Evolutionary conservation across 2,797 vertebrate species (phyloP).

Genomic region (Phrynocephalus guinanensis): DNA sequence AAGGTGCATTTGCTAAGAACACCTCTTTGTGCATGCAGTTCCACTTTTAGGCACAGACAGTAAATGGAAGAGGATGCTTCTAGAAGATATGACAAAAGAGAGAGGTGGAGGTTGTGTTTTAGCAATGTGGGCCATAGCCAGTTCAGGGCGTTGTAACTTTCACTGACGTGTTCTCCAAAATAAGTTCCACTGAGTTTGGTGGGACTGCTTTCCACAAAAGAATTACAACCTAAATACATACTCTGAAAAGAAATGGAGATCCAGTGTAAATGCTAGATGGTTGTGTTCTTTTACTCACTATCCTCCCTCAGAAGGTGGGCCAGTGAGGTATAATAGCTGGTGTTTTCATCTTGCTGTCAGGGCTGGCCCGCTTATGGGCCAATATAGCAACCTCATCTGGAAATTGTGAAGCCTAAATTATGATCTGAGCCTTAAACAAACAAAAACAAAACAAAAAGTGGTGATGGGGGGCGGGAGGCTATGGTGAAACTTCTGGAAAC

Average conservation of each 20-base stretch:
- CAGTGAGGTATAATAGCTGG: not conserved
- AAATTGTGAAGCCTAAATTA: not conserved
- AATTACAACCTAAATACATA: not conserved
- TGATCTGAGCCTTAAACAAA: not conserved
- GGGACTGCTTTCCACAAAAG: not conserved
- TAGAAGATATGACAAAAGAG: not conserved
- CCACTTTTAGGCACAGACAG: not conserved
- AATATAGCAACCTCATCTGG: not conserved
- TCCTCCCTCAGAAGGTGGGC: not conserved
- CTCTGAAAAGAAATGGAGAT: not conserved
- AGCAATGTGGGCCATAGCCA: not conserved
- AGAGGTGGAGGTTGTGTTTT: not conserved
- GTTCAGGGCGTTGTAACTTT: not conserved
- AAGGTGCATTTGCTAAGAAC: not conserved
- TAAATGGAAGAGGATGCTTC: not conserved
- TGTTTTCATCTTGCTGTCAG: not conserved
- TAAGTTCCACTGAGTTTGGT: not conserved
- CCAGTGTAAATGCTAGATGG: not conserved
- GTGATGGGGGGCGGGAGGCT: not conserved
- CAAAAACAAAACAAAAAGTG: too few relatives aligned
- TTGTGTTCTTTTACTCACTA: not conserved
- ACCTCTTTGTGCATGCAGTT: not conserved
- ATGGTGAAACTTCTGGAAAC: not conserved
- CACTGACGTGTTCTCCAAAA: not conserved
- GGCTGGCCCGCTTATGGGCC: not conserved